These are phyloP conservation scores for Lepidochrysops patricia DNA, from an alignment of 2,888 invertebrate genomes.

Conservation along the genomic window DNA sequence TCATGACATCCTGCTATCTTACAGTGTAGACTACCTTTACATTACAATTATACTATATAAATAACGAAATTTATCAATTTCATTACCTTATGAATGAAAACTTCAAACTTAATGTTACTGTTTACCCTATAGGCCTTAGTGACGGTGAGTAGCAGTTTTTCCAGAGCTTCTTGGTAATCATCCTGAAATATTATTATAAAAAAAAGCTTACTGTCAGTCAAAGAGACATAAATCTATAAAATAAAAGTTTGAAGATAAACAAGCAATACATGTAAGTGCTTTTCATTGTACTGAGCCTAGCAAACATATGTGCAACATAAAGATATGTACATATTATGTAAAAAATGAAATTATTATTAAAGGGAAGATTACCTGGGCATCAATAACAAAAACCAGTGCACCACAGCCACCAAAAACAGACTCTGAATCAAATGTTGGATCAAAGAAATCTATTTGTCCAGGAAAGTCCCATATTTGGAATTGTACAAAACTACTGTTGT, in stretches of 20 bases:
- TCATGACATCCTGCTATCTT: too few species aligned
- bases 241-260: too few species aligned
- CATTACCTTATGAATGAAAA: constrained; percentile 94
- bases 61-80: background rate
- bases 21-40: too few species aligned
- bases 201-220: constrained; percentile 2
- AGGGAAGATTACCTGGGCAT: constrained; percentile 83
- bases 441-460: constrained; percentile 98
- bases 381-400: constrained; percentile 98
- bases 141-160: constrained; percentile 93
- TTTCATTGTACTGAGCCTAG: too few species aligned
- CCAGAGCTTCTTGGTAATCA: constrained; percentile 96
- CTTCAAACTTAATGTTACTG: constrained; percentile 96
- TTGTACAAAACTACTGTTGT: constrained; percentile 96
- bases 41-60: too few species aligned
- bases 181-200: constrained; percentile 75
- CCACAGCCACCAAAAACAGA: constrained; percentile 98
- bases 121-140: constrained; percentile 97
- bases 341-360: background rate
- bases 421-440: constrained; percentile 95
- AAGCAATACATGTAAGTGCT: too few species aligned
- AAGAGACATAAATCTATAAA: too few species aligned
- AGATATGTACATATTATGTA: too few species aligned
- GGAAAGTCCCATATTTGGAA: constrained; percentile 99
- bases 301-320: too few species aligned